Evolutionary conservation across 2,888 invertebrate species (phyloP), one percentile per base, ranked within the genome.

Genomic region (Pheosia tremula): DNA sequence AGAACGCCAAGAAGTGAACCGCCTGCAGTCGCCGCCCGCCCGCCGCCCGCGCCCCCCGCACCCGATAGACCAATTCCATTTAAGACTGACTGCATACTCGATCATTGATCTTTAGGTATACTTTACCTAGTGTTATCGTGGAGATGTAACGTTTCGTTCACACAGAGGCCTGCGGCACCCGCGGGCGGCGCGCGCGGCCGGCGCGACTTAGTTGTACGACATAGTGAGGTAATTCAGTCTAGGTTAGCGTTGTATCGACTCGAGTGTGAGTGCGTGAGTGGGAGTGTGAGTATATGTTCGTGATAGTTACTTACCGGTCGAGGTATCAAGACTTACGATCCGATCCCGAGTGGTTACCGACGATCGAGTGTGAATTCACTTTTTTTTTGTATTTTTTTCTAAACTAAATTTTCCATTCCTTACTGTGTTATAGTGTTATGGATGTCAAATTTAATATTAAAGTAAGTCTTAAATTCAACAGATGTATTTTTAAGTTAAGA

Each of bases 1-100:
- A 96, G 91, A 96, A 96, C 76, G 91, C 94, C 77, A 94, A 94
- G 91, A 94, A 94, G 91, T 94, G 89, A 93, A 83, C 79, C 68
- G 75, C 60, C 75, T 69, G 68, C 71, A 73, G 53, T 60, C 63
- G 68, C 67, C 73, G 65, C 71, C 71, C 68, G 69, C 69, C 71
- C 68, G 72, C 64, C 69, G 65, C 61, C 61, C 62, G 63, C 61
- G 59, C 64, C 64, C 58, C 62, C 60, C 58, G 63, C 68, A 63
- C 69, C 73, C 67, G 71, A 74, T 57, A 67, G 68, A 71, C 72
- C 75, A 69, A 72, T 74, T 68, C 72, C 74, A 72, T 69, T 72
- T 62, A 75, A 74, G 74, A 74, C 74, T 74, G 75, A 74, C 70
- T 72, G 61, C 68, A 74, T 61, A 64, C 72, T 72, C 63, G 63